A percentile compares a stretch with the other conserved stretches of the same genome.
These are phyloP conservation scores for Apostichopus californicus DNA, from an alignment of 35 echinoderm and acorn worm genomes.

Conservation along the genomic window DNA sequence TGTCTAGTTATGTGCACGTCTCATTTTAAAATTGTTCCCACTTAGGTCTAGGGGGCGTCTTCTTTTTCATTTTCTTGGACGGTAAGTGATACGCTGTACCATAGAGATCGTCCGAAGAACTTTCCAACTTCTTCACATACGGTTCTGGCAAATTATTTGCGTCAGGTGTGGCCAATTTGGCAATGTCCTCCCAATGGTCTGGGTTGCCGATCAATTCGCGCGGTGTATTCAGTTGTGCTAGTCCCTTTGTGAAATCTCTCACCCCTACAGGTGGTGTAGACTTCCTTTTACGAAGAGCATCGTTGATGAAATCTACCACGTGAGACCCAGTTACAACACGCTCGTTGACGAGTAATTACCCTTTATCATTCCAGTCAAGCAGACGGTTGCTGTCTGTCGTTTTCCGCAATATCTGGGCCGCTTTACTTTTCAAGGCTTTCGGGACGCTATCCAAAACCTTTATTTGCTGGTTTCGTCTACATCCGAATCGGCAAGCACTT, in stretches of 20 bases:
- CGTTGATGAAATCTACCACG: constrained; percentile 27
- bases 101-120: not conserved
- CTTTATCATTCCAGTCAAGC: constrained; percentile 7
- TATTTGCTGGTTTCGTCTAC: not conserved
- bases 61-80: not conserved
- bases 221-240: constrained; percentile 21
- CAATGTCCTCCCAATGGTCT: constrained; percentile 25
- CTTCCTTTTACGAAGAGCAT: constrained; percentile 31
- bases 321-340: not conserved
- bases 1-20: too few relatives aligned
- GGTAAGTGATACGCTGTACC: constrained; percentile 48
- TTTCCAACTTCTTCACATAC: not conserved
- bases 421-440: constrained; percentile 12
- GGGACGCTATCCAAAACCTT: not conserved
- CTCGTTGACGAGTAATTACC: not conserved
- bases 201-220: constrained; percentile 36
- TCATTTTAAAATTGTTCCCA: constrained; percentile 8
- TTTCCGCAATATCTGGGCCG: not conserved
- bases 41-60: not conserved
- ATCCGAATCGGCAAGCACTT: not conserved
- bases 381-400: not conserved
- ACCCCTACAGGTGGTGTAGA: not conserved
- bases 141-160: not conserved
- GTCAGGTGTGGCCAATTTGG: not conserved
- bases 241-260: constrained; percentile 1